Conservation (phyloP, 1,140 invertebrate genomes). For the Wiebesia pumilae region DNA sequence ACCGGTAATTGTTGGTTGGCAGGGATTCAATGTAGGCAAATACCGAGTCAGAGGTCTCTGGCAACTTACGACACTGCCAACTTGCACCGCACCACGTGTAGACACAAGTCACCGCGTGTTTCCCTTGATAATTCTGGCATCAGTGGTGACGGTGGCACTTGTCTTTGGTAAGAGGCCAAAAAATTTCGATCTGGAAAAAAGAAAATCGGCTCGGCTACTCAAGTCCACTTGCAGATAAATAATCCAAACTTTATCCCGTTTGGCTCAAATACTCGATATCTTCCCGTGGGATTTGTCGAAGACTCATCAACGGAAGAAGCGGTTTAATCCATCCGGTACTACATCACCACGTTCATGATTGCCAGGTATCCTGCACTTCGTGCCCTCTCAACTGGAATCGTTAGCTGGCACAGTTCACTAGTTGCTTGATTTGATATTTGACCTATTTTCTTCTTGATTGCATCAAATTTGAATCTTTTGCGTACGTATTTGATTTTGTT, state of each 20-base stretch:
- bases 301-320: too few species aligned
- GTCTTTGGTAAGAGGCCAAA: slow-evolving; percentile 70
- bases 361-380: too few species aligned
- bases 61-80: slow-evolving; percentile 56
- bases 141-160: slow-evolving; percentile 53
- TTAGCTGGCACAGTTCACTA: too few species aligned
- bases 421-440: too few species aligned
- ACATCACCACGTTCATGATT: too few species aligned
- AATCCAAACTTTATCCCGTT: too few species aligned
- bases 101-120: background rate
- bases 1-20: slow-evolving; percentile 75
- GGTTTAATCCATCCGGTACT: too few species aligned
- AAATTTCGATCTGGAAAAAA: slow-evolving; percentile 53
- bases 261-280: background rate
- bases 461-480: too few species aligned
- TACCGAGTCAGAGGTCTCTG: slow-evolving; percentile 57
- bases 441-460: too few species aligned
- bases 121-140: slow-evolving; percentile 29
- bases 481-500: too few species aligned
- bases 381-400: too few species aligned
- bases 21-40: slow-evolving; percentile 75
- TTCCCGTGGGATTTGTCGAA: background rate
- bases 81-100: slow-evolving; percentile 33
- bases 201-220: background rate
- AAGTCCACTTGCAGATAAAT: too few species aligned